Conservation (phyloP, 2,797 vertebrate species). For the Cheracebus regulus region DNA sequence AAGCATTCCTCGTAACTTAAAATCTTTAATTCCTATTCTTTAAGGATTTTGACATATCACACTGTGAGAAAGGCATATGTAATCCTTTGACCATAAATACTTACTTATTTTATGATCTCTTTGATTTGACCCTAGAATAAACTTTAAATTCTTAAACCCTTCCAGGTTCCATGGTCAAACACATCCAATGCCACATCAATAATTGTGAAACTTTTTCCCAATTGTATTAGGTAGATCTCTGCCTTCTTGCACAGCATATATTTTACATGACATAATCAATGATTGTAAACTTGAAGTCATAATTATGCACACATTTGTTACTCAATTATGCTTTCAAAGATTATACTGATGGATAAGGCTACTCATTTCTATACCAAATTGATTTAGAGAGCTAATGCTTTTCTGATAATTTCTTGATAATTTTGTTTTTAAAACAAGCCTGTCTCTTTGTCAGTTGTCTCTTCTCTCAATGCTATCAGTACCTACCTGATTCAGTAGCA, state of each 20-base stretch:
- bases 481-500: not conserved
- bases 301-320: not conserved
- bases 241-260: not conserved
- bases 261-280: not conserved
- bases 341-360: not conserved
- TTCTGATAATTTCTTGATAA: not conserved
- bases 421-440: not conserved
- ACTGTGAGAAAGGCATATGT: not conserved
- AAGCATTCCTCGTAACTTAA: constrained; percentile 9
- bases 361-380: not conserved
- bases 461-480: not conserved
- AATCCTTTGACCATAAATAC: not conserved
- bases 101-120: not conserved
- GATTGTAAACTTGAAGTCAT: not conserved
- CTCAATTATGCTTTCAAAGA: not conserved
- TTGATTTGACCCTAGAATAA: constrained; percentile 16
- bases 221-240: not conserved
- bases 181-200: not conserved
- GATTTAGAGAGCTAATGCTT: not conserved
- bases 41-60: not conserved
- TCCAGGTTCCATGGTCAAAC: not conserved
- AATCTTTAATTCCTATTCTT: constrained; percentile 18
- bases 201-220: not conserved
- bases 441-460: not conserved
- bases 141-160: constrained; percentile 16